Conservation (phyloP, 2,888 invertebrate genomes). For the Macrophya alboannulata region DNA sequence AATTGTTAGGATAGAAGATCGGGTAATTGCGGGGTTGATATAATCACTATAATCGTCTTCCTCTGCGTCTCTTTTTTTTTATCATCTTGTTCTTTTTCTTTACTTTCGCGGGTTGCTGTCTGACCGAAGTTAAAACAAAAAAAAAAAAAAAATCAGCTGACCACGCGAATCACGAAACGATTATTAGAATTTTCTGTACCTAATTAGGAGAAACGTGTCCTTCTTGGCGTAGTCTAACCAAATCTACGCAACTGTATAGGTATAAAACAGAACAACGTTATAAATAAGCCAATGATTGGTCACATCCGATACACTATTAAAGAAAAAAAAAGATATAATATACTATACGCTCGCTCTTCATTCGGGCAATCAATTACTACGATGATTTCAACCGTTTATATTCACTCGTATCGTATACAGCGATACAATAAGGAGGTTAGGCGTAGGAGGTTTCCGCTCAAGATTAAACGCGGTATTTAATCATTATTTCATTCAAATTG, state of each 20-base stretch:
- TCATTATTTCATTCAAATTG: too few relatives aligned
- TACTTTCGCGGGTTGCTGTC: neutral
- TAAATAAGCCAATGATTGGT: constrained; percentile 7
- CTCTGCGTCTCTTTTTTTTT: neutral
- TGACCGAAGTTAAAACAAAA: neutral
- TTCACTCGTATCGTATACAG: neutral
- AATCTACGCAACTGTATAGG: neutral
- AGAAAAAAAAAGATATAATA: too few relatives aligned
- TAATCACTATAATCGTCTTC: constrained; percentile 42
- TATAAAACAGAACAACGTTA: neutral
- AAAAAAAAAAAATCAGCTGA: too few relatives aligned
- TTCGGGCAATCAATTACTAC: neutral
- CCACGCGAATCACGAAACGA: neutral
- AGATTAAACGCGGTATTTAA: neutral
- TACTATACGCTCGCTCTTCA: neutral
- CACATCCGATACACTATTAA: neutral
- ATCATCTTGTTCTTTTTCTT: neutral
- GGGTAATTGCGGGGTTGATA: constrained; percentile 29
- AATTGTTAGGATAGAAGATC: constrained; percentile 18
- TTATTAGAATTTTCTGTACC: neutral
- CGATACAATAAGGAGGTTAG: neutral
- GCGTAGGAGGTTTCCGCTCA: constrained; percentile 18
- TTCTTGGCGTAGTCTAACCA: neutral
- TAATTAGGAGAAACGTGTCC: constrained; percentile 9
- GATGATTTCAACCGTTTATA: neutral